Base-by-base conservation (phyloP, 2,113 vertebrate genomes). In the Silurus glanis region DNA sequence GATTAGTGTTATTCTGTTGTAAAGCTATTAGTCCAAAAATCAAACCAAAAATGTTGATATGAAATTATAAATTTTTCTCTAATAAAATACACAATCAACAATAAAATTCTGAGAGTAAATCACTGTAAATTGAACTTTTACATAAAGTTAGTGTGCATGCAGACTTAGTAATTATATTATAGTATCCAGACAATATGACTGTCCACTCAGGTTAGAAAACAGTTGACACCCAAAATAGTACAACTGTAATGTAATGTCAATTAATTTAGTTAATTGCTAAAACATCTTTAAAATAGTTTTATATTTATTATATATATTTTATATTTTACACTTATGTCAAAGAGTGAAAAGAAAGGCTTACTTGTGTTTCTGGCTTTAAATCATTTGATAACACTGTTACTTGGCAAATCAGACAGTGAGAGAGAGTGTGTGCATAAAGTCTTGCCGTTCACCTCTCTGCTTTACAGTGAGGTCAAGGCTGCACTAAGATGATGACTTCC, bases 381-480 rank as follows among this genome's bases (percentile, higher is more conserved):
- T 80, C 37, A 47, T 13, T 21, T 13, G 58, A 80, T 16, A 78
- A 56, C 49, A n/a, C n/a, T 55, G 28, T 61, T 19, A 45, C 17
- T 45, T 61, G 17, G 10, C 28, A 80, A 80, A 61, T 28, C 51
- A n/a, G 25, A 19, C 19, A 59, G 7, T 59, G 56, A 3, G 2
- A 0, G 37, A 28, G 12, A 37, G 66, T 12, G 6, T 23, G 21
- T 3, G 13, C 5, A 83, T 17, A 59, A 28, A 59, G 10, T 66
- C 59, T 21, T 75, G 21, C 28, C 8, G 8, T 9, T 19, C 74
- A 69, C 21, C 37, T n/a, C 53, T 58, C n/a, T 69, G 51, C 72
- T 82, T 82, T 67, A 72, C 76, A 72, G 55, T 53, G 28, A 74
- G 86, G 86, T 89, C 83, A 87, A 78, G 80, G 83, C 74, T 89